Evolutionary conservation across 2,113 vertebrate genomes (phyloP).

Genomic region (Elephantulus edwardii): DNA sequence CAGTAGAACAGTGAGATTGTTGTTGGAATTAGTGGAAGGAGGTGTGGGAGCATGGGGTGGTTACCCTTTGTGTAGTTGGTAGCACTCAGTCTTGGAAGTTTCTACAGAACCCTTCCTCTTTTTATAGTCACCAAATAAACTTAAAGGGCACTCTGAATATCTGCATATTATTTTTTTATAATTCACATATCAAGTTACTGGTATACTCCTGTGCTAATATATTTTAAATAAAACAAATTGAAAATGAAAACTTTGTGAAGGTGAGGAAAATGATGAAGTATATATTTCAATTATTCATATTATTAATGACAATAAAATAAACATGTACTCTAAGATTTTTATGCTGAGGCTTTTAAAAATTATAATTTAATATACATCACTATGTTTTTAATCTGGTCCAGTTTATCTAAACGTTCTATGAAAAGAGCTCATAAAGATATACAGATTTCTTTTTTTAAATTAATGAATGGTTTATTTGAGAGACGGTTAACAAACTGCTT

Average conservation of each 20-base stretch:
- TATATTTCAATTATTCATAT: background rate
- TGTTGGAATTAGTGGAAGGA: too few species aligned
- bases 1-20: too few species aligned
- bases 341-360: background rate
- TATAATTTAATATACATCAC: background rate
- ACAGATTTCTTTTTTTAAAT: background rate
- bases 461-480: too few species aligned
- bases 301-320: background rate
- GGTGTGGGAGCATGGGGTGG: too few species aligned
- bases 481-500: too few species aligned
- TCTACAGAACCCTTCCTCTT: too few species aligned
- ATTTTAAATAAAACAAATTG: background rate
- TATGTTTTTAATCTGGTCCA: conserved; percentile 21
- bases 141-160: background rate
- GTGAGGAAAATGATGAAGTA: conserved; percentile 7
- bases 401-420: conserved; percentile 4
- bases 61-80: too few species aligned
- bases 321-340: conserved; percentile 7
- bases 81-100: too few species aligned
- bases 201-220: background rate
- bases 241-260: conserved; percentile 29
- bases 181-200: background rate
- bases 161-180: background rate
- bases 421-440: background rate
- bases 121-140: too few species aligned